Conservation (phyloP, 2,113 vertebrate genomes). For the Notechis scutatus region DNA sequence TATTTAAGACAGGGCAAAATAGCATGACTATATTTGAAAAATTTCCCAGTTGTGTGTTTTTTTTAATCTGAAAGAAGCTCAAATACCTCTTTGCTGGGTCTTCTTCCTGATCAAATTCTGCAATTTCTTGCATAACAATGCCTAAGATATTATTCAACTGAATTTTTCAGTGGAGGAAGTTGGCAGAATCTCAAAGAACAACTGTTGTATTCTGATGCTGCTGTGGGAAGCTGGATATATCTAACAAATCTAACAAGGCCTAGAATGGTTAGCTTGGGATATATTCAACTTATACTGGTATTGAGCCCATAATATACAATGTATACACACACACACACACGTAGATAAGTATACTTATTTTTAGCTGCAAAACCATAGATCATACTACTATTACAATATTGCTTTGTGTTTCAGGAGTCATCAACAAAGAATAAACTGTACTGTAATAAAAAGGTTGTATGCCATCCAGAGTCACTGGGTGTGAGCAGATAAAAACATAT, state of each 20-base stretch:
- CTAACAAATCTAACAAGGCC: conserved; percentile 15
- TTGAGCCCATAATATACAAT: not conserved
- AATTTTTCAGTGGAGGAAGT: not conserved
- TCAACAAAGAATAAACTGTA: not conserved
- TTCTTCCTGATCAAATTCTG: not conserved
- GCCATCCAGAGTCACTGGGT: not conserved
- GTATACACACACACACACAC: too few species aligned
- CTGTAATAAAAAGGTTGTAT: not conserved
- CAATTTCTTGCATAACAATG: not conserved
- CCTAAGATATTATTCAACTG: not conserved
- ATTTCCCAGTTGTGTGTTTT: not conserved
- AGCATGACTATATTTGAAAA: not conserved
- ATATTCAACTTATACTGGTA: not conserved
- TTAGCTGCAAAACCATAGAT: not conserved
- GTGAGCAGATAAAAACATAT: not conserved
- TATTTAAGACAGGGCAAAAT: not conserved
- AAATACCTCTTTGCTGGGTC: not conserved
- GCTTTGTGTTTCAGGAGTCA: not conserved
- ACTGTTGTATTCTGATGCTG: conserved; percentile 7
- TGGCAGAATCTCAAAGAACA: conserved; percentile 12
- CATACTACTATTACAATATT: not conserved
- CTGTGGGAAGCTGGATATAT: conserved; percentile 1
- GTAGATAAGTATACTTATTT: not conserved
- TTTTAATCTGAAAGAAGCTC: not conserved
- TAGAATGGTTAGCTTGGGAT: conserved; percentile 4